A percentile compares a stretch with the other conserved stretches of the same genome.
Conservation (phyloP, 2,797 vertebrate genomes). For the Myotis planiceps region DNA sequence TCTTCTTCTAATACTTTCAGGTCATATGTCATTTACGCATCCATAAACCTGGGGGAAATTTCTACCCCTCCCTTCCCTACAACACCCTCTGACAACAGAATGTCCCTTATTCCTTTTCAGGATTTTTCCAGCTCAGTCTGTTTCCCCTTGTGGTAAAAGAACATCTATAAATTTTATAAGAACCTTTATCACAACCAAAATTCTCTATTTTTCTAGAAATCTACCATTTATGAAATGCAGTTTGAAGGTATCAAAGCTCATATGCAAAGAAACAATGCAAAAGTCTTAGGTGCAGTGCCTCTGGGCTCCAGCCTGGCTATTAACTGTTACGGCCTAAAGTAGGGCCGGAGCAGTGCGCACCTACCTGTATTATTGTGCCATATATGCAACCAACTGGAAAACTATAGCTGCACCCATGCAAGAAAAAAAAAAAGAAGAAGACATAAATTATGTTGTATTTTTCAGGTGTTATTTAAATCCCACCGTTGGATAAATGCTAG, state of each 20-base stretch:
- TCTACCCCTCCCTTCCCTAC: conserved; percentile 52
- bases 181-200: not conserved
- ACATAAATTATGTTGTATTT: not conserved
- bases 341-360: fast-evolving
- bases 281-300: not conserved
- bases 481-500: not conserved
- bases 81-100: not conserved
- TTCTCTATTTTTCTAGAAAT: conserved; percentile 24
- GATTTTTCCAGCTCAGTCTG: conserved; percentile 29
- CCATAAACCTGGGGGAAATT: conserved; percentile 65
- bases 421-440: not conserved
- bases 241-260: not conserved
- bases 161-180: not conserved
- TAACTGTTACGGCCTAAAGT: not conserved
- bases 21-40: conserved; percentile 1
- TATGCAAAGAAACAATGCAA: not conserved
- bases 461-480: not conserved
- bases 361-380: not conserved
- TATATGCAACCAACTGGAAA: not conserved
- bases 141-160: conserved; percentile 21
- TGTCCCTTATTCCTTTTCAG: conserved; percentile 54
- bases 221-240: not conserved
- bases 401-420: not conserved
- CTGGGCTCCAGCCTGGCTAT: not conserved
- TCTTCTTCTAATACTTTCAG: conserved; percentile 65